phyloP scores from a whole-genome alignment of 2,888 invertebrate species.

The Phortica magna region DNA sequence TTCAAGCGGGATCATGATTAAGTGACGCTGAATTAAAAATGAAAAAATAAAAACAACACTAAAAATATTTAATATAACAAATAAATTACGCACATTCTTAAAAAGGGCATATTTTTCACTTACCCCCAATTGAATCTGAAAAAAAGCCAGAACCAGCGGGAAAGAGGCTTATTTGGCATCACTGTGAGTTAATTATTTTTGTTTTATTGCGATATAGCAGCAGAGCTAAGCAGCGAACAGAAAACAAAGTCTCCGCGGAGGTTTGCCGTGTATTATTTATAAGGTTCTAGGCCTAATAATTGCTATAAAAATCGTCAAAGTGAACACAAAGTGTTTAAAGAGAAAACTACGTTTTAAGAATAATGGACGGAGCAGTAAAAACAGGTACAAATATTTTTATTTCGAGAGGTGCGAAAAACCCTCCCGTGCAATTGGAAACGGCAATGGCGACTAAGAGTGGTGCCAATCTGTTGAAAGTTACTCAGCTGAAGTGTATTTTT shows the following conservation, averaged over 20 bases:
- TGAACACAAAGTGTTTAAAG: constrained; percentile 48
- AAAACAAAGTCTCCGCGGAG: constrained; percentile 25
- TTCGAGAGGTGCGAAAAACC: constrained; percentile 52
- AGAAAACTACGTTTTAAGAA: constrained; percentile 46
- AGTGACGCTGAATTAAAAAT: no score
- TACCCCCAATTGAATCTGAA: no score
- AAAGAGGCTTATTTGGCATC: no score
- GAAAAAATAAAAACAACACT: no score
- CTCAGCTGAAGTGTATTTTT: constrained; percentile 46
- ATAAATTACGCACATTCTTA: no score
- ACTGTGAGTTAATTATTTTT: no score
- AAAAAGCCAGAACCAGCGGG: no score
- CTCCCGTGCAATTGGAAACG: constrained; percentile 60
- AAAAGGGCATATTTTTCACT: no score
- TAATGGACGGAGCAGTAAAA: constrained; percentile 67
- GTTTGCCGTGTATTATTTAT: not conserved
- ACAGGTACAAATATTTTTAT: constrained; percentile 63
- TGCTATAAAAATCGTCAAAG: constrained; percentile 10
- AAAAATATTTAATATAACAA: no score
- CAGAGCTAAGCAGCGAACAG: constrained; percentile 11
- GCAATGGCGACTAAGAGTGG: constrained; percentile 73
- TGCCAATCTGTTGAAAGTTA: constrained; percentile 35
- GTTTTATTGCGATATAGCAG: no score
- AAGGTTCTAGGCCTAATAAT: not conserved
- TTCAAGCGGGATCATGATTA: no score